Base-by-base conservation (phyloP, 2,113 vertebrate species). In the Carassius auratus region DNA sequence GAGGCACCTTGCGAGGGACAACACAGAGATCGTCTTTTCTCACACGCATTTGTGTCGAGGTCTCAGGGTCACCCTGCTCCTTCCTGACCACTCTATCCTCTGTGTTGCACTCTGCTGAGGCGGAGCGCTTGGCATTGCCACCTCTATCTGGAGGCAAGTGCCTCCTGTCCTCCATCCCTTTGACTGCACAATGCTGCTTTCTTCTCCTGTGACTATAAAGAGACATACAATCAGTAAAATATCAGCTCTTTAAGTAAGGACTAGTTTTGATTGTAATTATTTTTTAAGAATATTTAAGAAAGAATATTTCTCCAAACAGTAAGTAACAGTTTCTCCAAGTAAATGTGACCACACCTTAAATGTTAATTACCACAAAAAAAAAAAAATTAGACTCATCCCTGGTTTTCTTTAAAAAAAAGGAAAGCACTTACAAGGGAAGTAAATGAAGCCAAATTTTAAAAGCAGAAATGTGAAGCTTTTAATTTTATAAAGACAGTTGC, bases 1-100 rank as follows among this genome's bases (percentile, higher is more conserved):
- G 87, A 78, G 91, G 91, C 42, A 90, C 87, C 82, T 90, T 90
- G 81, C 88, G 78, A 45, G 90, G 91, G 33, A 88, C 76, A 19
- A 86, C 84, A 19, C 85, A 76, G 17, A 85, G 71, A 17, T 90
- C 84, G 8, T 91, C 86, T 69, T 76, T 87, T 48, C 85, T 88
- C 48, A 83, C 69, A 23, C 55, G 76, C 33, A 76, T 82, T 36
- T 85, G 85, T 33, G 75, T 79, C 1, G 81, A 80, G 17, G 75
- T 79, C 66, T 84, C 87, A 0, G 66, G 59, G 52, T 57, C 71
- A 55, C 62, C 26, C 42, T 33, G 48, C 30, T 86, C 85, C 23
- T 69, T 84, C 45, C 52, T 76, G 9, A 73, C 36, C 36, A 23
- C 55, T 55, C 55, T 50, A 45, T 26, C 45, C 4, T 86, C 78